Evolutionary conservation across 2,113 vertebrate species (phyloP).

Genomic region (Brachirus orientalis): DNA sequence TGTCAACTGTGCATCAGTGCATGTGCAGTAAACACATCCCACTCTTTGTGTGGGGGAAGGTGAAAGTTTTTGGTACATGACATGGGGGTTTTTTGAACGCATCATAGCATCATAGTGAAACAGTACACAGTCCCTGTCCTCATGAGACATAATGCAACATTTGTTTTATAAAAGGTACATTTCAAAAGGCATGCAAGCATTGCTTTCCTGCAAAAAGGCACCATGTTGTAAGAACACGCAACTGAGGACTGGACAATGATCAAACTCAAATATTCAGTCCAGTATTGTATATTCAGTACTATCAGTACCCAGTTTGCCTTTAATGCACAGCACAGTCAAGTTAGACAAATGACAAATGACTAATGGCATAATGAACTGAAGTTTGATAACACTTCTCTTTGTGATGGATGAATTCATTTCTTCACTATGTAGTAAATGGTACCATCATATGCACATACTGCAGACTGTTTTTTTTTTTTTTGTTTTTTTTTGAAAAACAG

Average conservation of each 20-base stretch:
- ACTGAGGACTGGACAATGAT: conserved; percentile 7
- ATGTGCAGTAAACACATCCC: conserved; percentile 54
- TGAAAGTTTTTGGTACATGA: conserved; percentile 42
- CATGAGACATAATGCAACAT: conserved; percentile 9
- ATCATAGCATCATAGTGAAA: conserved; percentile 15
- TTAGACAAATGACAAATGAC: not conserved
- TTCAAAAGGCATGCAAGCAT: conserved; percentile 1
- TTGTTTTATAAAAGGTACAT: conserved; percentile 23
- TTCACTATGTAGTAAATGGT: conserved; percentile 1
- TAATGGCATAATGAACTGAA: conserved; percentile 16
- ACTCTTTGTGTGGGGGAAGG: conserved; percentile 52
- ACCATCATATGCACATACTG: conserved; percentile 21
- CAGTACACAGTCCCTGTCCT: conserved; percentile 4
- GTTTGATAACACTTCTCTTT: conserved; percentile 24
- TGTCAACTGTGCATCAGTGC: conserved; percentile 48
- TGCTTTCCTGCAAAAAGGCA: conserved; percentile 31
- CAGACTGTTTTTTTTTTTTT: conserved; percentile 35
- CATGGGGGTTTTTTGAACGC: conserved; percentile 26
- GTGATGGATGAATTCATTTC: conserved; percentile 26
- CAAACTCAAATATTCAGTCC: no score
- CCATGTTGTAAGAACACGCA: conserved; percentile 21
- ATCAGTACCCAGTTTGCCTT: no score
- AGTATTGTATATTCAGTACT: no score
- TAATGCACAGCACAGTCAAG: no score
- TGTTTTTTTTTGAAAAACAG: not conserved